phyloP scores from a whole-genome alignment of 2,888 invertebrate species.

The Leucoma salicis region DNA sequence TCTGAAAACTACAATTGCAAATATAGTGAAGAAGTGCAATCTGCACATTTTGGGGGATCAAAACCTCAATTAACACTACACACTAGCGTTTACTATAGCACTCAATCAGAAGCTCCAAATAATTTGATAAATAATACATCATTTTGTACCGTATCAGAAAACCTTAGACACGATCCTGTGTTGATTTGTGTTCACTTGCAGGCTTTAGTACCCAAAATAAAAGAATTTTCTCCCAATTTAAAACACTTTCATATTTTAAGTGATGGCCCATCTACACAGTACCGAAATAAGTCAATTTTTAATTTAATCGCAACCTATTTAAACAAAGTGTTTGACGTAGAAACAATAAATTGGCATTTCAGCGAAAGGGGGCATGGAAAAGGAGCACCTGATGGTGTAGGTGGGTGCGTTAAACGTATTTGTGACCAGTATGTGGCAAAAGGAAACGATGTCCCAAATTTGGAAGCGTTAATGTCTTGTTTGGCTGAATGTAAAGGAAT shows the following conservation, averaged over 20 bases:
- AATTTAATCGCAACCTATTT: constrained; percentile 3
- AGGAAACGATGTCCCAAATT: constrained; percentile 1
- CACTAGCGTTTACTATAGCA: background rate
- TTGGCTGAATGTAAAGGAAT: constrained; percentile 9
- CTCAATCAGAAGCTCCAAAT: background rate
- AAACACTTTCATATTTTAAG: constrained; percentile 7
- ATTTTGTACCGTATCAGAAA: constrained; percentile 7
- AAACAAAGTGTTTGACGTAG: constrained; percentile 26
- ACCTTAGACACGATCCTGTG: constrained; percentile 6
- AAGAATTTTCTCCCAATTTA: constrained; percentile 4
- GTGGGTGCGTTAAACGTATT: constrained; percentile 16
- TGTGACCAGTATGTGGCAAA: background rate
- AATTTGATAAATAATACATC: constrained; percentile 3
- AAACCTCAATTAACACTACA: background rate
- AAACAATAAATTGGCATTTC: constrained; percentile 17
- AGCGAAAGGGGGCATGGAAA: constrained; percentile 19
- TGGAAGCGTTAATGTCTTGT: constrained; percentile 2
- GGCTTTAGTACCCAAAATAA: constrained; percentile 3
- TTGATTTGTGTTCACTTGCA: constrained; percentile 5
- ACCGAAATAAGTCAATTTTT: constrained; percentile 6
- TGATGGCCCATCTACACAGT: constrained; percentile 9
- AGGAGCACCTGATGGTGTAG: constrained; percentile 21
- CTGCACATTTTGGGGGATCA: background rate
- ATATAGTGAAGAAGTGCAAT: background rate
- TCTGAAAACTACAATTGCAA: background rate